These are phyloP conservation scores for Alviniconcha marisindica DNA, from an alignment of 1,140 invertebrate species.

Conservation along the genomic window DNA sequence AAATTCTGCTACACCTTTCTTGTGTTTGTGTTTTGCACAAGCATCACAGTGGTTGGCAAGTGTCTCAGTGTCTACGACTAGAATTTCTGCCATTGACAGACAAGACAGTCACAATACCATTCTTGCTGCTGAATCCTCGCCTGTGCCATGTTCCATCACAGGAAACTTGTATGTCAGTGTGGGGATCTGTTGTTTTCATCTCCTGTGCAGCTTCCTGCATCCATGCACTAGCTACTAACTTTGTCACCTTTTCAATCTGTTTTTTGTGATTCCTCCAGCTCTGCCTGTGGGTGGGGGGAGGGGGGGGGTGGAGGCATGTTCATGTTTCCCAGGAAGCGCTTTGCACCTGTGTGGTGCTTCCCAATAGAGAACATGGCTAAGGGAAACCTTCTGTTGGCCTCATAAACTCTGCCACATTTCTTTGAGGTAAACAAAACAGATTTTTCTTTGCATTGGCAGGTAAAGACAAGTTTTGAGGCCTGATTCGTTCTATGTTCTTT, in stretches of 20 bases:
- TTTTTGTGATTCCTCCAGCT: background rate
- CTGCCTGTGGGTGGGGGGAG: too few species aligned
- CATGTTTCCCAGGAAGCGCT: constrained; percentile 22
- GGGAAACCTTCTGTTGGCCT: constrained; percentile 26
- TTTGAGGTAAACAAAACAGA: background rate
- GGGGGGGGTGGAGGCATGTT: constrained; percentile 26
- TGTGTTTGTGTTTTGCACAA: background rate
- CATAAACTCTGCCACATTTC: constrained; percentile 5
- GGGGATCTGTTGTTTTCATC: background rate
- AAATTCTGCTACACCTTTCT: background rate
- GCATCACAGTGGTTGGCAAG: constrained; percentile 16
- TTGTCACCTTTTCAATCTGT: constrained; percentile 3
- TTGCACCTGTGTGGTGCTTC: background rate
- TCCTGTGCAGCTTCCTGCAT: constrained; percentile 3
- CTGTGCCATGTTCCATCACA: constrained; percentile 42
- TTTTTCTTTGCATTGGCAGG: background rate
- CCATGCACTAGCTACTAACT: background rate
- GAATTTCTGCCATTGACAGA: constrained; percentile 16
- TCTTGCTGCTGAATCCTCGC: constrained; percentile 27
- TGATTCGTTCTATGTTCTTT: background rate
- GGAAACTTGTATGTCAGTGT: background rate
- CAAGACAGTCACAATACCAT: constrained; percentile 26
- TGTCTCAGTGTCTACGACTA: constrained; percentile 18
- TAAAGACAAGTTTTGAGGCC: background rate
- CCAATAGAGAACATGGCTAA: constrained; percentile 33